Evolutionary conservation across 2,888 invertebrate genomes (phyloP), one percentile per base, ranked within the genome.

Genomic region (Polyommatus iphigenia): DNA sequence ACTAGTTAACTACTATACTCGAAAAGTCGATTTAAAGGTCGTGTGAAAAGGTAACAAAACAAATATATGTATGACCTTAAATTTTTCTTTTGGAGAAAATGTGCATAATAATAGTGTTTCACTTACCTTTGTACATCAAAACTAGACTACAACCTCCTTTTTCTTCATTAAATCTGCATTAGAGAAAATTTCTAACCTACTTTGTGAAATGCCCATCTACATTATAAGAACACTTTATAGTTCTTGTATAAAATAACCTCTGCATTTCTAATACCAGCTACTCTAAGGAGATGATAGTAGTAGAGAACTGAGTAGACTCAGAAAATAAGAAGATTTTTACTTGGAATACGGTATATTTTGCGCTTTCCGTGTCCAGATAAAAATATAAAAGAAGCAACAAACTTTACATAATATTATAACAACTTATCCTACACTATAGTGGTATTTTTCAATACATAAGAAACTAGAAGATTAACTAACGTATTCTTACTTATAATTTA

Each of bases 81-180:
- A 41, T 46, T 46, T 46, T 46, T 46, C 3, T 46, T 10, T 46
- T 18, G 18, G 54, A 54, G 54, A 15, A 54, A 54, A 18, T 54
- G 15, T 15, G 18, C n/a, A 18, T 3, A 15, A 50, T 50, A 54
- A 54, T 18, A 15, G 57, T 13, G 4, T 24, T 24, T 62, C 2
- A 62, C 13, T 29, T 67, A 67, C 15, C 67, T 29, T 67, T 7
- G 41, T 50, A 76, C 75, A 78, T 76, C 59, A 76, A 67, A 79
- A 77, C 67, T 78, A 78, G 76, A 75, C 71, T 79, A 73, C 72
- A 79, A 79, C 81, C 81, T 81, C 77, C 78, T 79, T 79, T 78
- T 76, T 50, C 78, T 80, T 81, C 79, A 81, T 81, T 80, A 81
- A 79, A 73, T 73, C 62, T 67, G 76, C 76, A 75, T 78, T 77